A percentile compares a stretch with the other conserved stretches of the same genome.
These are phyloP conservation scores for Ennomos erosarius DNA, from an alignment of 2,888 invertebrate species.

Conservation along the genomic window DNA sequence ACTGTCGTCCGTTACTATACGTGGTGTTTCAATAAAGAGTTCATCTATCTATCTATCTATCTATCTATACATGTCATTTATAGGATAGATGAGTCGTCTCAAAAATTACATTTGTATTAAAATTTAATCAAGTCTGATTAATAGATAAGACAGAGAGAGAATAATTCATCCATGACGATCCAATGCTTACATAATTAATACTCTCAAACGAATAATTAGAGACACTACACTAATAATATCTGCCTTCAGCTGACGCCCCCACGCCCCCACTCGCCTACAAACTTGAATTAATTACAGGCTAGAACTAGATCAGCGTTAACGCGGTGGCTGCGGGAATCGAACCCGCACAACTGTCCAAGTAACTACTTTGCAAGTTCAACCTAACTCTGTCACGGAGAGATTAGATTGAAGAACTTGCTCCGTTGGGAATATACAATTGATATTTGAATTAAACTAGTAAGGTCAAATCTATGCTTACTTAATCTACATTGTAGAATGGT, in stretches of 20 bases:
- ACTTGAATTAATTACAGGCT: conserved; percentile 18
- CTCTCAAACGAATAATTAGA: no score
- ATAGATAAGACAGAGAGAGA: no score
- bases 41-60: no score
- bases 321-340: conserved; percentile 5
- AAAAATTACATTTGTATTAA: no score
- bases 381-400: conserved; percentile 18
- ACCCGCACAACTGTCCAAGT: conserved; percentile 28
- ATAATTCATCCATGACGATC: no score
- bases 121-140: no score
- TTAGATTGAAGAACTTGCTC: conserved; percentile 8
- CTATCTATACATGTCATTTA: no score
- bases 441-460: background rate
- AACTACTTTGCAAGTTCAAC: conserved; percentile 12
- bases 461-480: background rate
- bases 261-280: conserved; percentile 1
- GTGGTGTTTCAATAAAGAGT: no score
- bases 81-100: no score
- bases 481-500: no score
- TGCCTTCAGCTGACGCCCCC: background rate
- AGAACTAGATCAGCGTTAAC: background rate
- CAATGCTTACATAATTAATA: no score
- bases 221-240: background rate
- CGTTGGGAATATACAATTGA: conserved; percentile 5
- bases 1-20: no score